A percentile compares a stretch with the other conserved stretches of the same genome.
phyloP scores from a whole-genome alignment of 2,888 invertebrate genomes.

The Ormyrus pomaceus region DNA sequence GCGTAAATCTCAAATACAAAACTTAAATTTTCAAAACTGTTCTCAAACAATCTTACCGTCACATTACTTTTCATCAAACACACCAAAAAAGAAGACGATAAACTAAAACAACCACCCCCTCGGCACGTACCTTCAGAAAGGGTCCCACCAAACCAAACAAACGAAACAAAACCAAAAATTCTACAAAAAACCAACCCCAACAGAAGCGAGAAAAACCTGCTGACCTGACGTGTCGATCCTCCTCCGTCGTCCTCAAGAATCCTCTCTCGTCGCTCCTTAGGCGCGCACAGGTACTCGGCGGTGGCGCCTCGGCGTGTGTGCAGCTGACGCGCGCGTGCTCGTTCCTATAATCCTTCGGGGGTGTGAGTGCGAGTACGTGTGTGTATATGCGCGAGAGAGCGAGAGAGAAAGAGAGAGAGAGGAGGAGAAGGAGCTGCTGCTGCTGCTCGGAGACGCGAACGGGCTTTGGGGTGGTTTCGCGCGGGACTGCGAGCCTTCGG shows the following conservation, averaged over 20 bases:
- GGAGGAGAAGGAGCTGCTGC: constrained; percentile 30
- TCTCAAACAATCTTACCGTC: too few relatives aligned
- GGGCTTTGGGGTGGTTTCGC: constrained; percentile 73
- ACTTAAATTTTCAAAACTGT: too few relatives aligned
- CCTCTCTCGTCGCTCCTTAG: neutral
- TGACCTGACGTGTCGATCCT: constrained; percentile 43
- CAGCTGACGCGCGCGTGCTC: neutral
- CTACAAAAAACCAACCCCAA: neutral
- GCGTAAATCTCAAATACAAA: too few relatives aligned
- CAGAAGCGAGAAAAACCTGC: constrained; percentile 19
- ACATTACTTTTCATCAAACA: neutral
- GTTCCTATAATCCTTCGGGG: neutral
- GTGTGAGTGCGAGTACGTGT: constrained; percentile 6
- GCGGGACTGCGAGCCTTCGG: constrained; percentile 70
- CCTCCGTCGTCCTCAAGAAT: constrained; percentile 36
- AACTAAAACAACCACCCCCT: neutral
- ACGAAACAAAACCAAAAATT: neutral
- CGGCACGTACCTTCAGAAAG: neutral
- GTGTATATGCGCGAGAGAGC: neutral
- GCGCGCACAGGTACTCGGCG: neutral
- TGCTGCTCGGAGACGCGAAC: constrained; percentile 56
- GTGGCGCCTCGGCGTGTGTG: neutral
- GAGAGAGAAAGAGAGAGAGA: constrained; percentile 24
- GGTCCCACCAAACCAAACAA: neutral
- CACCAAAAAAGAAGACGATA: neutral